Percentiles rank a stretch among this genome's conserved stretches.
Evolutionary conservation across 2,113 vertebrate genomes (phyloP).

Genomic region (Clinocottus analis): DNA sequence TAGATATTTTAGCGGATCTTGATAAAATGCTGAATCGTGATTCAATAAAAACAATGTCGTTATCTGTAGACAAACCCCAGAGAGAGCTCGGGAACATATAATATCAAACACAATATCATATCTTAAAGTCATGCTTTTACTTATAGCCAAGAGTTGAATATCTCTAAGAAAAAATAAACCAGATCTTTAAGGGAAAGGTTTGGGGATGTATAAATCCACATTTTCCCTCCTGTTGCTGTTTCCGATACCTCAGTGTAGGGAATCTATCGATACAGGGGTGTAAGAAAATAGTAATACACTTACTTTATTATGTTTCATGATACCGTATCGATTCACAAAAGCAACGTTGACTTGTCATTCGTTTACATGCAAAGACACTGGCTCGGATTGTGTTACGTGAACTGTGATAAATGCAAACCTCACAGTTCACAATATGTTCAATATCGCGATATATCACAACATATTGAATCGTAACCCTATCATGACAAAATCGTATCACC

Average conservation of each 20-base stretch:
- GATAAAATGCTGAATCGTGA: neutral
- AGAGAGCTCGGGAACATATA: neutral
- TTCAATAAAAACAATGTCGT: neutral
- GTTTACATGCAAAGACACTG: too few relatives aligned
- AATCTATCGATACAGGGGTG: neutral
- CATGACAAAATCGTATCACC: too few relatives aligned
- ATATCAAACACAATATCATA: neutral
- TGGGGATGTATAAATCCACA: neutral
- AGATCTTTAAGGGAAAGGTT: neutral
- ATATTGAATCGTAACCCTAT: too few relatives aligned
- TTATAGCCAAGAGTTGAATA: neutral
- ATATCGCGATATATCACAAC: too few relatives aligned
- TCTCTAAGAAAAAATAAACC: neutral
- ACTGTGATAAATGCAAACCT: neutral
- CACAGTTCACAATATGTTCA: too few relatives aligned
- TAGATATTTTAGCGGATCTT: neutral
- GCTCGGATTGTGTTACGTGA: too few relatives aligned
- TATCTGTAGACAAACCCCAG: neutral
- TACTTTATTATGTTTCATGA: neutral
- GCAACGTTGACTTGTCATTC: neutral
- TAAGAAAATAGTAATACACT: neutral
- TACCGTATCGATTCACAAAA: neutral
- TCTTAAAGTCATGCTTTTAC: neutral
- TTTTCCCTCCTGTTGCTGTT: neutral
- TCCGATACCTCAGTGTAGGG: neutral